A percentile compares a stretch with the other conserved stretches of the same genome.
These are phyloP conservation scores for Tricholauxania praeusta DNA, from an alignment of 2,888 invertebrate genomes.

Conservation along the genomic window DNA sequence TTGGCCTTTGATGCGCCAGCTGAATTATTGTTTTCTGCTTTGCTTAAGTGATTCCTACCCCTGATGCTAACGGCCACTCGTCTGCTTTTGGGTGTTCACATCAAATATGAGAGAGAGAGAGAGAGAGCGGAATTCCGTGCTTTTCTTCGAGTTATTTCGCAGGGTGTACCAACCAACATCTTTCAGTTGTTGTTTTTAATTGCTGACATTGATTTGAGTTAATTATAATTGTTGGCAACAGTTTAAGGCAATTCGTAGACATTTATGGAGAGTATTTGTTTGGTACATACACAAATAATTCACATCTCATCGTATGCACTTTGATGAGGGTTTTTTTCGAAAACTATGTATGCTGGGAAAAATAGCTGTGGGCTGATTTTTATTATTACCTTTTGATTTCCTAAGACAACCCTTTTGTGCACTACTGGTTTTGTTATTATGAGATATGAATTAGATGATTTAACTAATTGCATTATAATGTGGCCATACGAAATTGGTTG, in stretches of 20 bases:
- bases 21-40: constrained; percentile 9
- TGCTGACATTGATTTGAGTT: constrained; percentile 38
- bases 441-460: no score
- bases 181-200: constrained; percentile 27
- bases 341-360: no score
- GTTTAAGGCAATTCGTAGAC: constrained; percentile 1
- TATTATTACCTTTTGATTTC: no score
- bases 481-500: no score
- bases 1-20: constrained; percentile 14
- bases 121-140: not conserved
- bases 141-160: not conserved
- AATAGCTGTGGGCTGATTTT: no score
- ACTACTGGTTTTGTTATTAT: no score
- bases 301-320: no score
- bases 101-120: not conserved
- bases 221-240: constrained; percentile 33
- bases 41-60: constrained; percentile 14
- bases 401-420: no score
- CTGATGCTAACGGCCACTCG: not conserved
- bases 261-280: no score
- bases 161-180: not conserved
- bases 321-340: no score
- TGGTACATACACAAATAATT: no score
- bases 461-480: no score
- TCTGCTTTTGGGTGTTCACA: not conserved